A percentile compares a stretch with the other conserved stretches of the same genome.
These are phyloP conservation scores for Tragelaphus scriptus DNA, from an alignment of 2,113 vertebrate species.

Conservation along the genomic window DNA sequence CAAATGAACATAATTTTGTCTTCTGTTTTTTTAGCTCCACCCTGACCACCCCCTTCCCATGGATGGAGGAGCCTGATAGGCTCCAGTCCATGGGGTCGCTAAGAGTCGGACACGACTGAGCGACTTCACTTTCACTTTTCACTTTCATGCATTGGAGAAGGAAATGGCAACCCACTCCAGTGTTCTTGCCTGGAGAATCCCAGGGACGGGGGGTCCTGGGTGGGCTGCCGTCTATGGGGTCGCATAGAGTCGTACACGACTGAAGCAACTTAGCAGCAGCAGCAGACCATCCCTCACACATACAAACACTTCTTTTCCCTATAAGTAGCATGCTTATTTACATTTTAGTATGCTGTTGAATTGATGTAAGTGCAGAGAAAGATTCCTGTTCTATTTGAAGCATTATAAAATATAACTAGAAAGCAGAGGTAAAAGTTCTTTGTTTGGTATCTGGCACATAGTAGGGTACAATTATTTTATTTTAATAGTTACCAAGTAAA, in stretches of 20 bases:
- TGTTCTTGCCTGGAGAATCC: too few species aligned
- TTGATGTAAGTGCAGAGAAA: background rate
- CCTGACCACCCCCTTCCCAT: background rate
- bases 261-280: too few species aligned
- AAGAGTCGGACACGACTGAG: too few species aligned
- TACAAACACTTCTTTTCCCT: background rate
- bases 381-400: background rate
- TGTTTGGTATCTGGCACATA: background rate
- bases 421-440: background rate
- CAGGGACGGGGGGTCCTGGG: too few species aligned
- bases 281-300: too few species aligned
- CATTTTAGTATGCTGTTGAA: background rate
- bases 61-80: too few species aligned
- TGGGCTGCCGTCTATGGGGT: too few species aligned
- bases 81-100: too few species aligned
- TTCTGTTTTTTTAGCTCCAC: slow-evolving; percentile 6
- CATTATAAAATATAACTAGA: background rate
- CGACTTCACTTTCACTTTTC: too few species aligned
- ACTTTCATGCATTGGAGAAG: too few species aligned
- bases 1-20: background rate
- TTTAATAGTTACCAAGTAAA: background rate
- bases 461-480: background rate
- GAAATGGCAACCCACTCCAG: too few species aligned
- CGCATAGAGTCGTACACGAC: too few species aligned
- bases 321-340: background rate